Conservation (phyloP, 2,797 vertebrate genomes). For the Tinamus major region DNA sequence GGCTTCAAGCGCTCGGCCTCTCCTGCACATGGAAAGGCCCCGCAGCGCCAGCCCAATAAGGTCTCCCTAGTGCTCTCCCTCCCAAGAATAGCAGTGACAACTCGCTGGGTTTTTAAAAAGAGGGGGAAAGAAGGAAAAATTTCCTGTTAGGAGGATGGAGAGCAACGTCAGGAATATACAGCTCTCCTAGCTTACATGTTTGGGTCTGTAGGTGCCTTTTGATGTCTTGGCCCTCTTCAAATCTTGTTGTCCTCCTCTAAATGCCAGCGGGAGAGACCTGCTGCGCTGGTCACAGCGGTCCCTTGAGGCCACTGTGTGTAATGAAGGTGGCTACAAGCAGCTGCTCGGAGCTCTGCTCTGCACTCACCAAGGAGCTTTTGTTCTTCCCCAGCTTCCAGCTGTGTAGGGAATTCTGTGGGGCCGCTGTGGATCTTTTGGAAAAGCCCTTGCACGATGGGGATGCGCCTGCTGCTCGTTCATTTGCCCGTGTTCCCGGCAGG, state of each 20-base stretch:
- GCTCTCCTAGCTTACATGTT: background rate
- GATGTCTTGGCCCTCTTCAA: background rate
- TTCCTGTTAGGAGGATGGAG: background rate
- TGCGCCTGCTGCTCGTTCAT: background rate
- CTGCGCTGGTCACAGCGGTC: accelerated
- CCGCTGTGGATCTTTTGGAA: background rate
- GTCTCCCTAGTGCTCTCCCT: background rate
- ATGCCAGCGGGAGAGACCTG: background rate
- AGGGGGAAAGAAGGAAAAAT: background rate
- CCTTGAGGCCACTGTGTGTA: accelerated
- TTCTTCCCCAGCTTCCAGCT: background rate
- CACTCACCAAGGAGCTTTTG: background rate
- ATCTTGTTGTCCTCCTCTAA: background rate
- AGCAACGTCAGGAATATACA: accelerated
- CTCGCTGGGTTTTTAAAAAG: background rate
- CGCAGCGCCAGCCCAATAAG: background rate
- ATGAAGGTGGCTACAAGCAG: background rate
- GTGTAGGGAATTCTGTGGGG: background rate
- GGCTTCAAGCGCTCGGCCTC: background rate
- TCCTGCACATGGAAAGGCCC: background rate
- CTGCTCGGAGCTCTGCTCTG: background rate
- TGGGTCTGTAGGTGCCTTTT: background rate
- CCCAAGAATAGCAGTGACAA: background rate
- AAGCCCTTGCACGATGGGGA: background rate
- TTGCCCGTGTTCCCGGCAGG: constrained; percentile 69